Base-by-base conservation (phyloP, 2,797 vertebrate species). In the Apogon talboti region DNA sequence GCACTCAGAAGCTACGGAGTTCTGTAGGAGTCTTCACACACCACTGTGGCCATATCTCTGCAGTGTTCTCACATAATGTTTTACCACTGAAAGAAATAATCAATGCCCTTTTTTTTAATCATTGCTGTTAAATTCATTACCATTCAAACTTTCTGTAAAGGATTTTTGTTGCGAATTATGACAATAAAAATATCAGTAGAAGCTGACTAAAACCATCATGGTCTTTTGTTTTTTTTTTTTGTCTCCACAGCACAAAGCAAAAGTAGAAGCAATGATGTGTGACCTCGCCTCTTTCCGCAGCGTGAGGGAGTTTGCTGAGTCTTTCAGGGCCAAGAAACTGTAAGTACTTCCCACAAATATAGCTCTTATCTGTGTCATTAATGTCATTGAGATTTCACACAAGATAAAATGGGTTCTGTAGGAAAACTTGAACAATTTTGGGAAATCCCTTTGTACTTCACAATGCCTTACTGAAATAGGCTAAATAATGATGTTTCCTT, bases 301-400 rank as follows among this genome's bases (percentile, higher is more conserved):
- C 5, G 94, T 99, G 86, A 91, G 93, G 72, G 93, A 92, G 83
- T 99, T 98, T 82, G 93, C 95, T 8, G 95, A 96, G 70, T 92
- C 93, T 24, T 99, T 97, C 91, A 97, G 95, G 89, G 95, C 95
- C 84, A 98, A 93, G 88, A 95, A 97, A 69, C 57, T 98, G 98
- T 99, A 90, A 98, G 98, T 98, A 74, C 49, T 19, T 52, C 61
- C 3, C 0, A 19, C 35, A 68, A 5, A n/a, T 9, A 6, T 16
- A 1, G 2, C 3, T 30, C 1, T 1, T 12, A 38, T 28, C 8
- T 33, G 1, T 48, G 4, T 21, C 41, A 28, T 44, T 46, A n/a
- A 3, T 59, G 7, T 0, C 5, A 11, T 11, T 43, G 5, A 14
- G 6, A 10, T 51, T 51, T 68, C 37, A 18, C 6, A 4, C 7